Base-by-base conservation (phyloP, 2,113 vertebrate species). In the Beaufortia kweichowensis region DNA sequence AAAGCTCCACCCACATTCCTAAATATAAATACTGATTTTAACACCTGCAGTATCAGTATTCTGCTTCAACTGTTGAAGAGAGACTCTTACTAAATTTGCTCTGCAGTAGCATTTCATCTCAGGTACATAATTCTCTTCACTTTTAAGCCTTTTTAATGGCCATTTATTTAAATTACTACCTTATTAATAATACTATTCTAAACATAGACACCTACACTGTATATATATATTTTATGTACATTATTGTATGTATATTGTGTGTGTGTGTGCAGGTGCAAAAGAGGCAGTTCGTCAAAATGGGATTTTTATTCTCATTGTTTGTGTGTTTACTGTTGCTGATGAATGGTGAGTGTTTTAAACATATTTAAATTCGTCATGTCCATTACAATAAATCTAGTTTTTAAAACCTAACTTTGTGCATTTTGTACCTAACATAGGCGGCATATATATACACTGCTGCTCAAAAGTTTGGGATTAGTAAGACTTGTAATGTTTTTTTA, bases 281-380 rank as follows among this genome's bases (percentile, higher is more conserved):
- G 9, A 24, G 5, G 8, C 4, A 3, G 24, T 19, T 29, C 11
- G 28, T 28, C 17, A 67, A 39, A 29, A 67, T 67, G 64, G 28
- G 64, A 1, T 48, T 48, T 17, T 9, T n/a, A 29, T 48, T n/a
- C 64, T 67, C 64, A 67, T 67, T 67, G 39, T 65, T 11, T 21
- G 10, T 31, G 6, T n/a, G 6, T 1, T 33, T 61, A 2, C 24
- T 61, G 0, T 35, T 61, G 17, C 24, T 74, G 17, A 2, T 74
- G 19, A 74, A 48, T 43, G 57, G 71, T 74, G 24, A 48, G 39
- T 28, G n/a, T 63, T 11, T 39, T 11, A 39, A 7, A 39, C 35
- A 39, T 2, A n/a, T 39, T 39, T 39, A 39, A 39, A 39, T 39
- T 10, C 35, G n/a, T n/a, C n/a, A n/a, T n/a, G n/a, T n/a, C n/a